These are phyloP conservation scores for Chelonia mydas DNA, from an alignment of 2,797 vertebrate species.

Conservation along the genomic window DNA sequence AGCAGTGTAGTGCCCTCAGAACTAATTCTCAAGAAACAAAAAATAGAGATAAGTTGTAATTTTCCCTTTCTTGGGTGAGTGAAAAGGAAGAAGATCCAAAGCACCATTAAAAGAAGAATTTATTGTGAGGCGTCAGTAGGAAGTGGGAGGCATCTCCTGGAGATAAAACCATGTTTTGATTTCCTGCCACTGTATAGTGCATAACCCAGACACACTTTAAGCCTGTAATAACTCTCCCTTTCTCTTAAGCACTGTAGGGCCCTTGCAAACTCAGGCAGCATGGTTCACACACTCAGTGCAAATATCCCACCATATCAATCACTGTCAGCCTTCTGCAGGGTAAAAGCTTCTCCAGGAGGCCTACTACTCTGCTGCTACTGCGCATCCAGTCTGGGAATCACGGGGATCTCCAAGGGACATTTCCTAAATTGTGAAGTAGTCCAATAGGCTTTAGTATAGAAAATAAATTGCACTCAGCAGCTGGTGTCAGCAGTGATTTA, in stretches of 20 bases:
- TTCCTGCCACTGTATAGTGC: not conserved
- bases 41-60: not conserved
- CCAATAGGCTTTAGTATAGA: not conserved
- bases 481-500: not conserved
- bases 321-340: not conserved
- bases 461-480: not conserved
- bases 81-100: slow-evolving; percentile 9
- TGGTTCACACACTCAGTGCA: not conserved
- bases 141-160: not conserved
- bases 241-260: not conserved
- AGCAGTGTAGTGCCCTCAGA: not conserved
- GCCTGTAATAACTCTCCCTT: not conserved
- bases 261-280: slow-evolving; percentile 11
- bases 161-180: not conserved
- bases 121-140: not conserved
- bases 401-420: not conserved
- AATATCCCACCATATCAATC: slow-evolving; percentile 17
- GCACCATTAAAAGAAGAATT: not conserved
- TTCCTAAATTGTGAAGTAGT: not conserved
- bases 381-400: not conserved
- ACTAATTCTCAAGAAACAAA: not conserved
- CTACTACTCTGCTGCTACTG: not conserved
- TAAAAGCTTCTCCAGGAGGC: not conserved
- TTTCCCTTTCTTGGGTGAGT: not conserved
- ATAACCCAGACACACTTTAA: not conserved